Evolutionary conservation across 1,140 invertebrate species (phyloP).

Genomic region (Halesus radiatus): DNA sequence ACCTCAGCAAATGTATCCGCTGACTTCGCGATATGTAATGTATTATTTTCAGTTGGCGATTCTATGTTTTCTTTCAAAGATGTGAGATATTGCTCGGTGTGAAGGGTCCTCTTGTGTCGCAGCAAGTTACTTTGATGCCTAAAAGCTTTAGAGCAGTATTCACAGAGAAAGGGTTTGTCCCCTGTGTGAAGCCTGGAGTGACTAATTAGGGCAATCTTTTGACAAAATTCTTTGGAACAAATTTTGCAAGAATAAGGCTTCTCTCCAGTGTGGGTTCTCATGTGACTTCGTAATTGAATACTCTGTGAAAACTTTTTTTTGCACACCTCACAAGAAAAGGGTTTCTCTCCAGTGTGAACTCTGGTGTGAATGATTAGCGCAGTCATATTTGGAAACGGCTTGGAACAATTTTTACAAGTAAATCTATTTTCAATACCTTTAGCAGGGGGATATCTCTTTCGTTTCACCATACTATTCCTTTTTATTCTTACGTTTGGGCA

Average conservation of each 20-base stretch:
- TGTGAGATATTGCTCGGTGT: too few species aligned
- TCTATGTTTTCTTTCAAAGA: too few species aligned
- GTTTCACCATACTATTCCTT: too few species aligned
- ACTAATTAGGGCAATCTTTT: not conserved
- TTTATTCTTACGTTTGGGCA: too few species aligned
- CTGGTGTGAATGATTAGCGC: not conserved
- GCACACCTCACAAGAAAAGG: not conserved
- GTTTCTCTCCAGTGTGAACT: not conserved
- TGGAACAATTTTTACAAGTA: not conserved
- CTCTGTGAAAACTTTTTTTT: not conserved
- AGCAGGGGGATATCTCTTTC: too few species aligned
- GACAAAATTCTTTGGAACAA: not conserved
- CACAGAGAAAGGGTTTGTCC: not conserved
- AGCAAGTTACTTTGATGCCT: too few species aligned
- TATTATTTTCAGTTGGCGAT: too few species aligned
- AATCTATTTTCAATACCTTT: too few species aligned
- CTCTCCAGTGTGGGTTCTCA: not conserved
- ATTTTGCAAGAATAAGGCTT: not conserved
- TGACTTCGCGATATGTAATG: too few species aligned
- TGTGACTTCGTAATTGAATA: not conserved
- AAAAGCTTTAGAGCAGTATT: too few species aligned
- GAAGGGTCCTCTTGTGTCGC: too few species aligned
- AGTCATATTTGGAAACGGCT: not conserved
- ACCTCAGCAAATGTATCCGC: too few species aligned
- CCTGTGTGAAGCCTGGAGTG: not conserved